Base-by-base conservation (phyloP, 2,797 vertebrate species). In the Spea hammondii region DNA sequence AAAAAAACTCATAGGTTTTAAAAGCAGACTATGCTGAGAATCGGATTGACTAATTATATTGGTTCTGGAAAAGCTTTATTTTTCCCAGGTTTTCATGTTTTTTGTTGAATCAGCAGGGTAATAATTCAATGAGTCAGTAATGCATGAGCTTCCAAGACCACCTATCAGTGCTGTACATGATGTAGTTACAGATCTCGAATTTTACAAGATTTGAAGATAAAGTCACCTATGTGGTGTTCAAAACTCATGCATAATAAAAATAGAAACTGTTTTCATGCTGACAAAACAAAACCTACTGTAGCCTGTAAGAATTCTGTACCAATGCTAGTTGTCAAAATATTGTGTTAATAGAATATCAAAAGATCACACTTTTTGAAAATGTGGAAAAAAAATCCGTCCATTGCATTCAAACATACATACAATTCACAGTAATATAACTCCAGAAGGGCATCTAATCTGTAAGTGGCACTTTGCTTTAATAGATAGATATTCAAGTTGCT, bases 211-310 rank as follows among this genome's bases (percentile, higher is more conserved):
- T 68, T 73, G 49, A 73, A 68, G 65, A 54, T 51, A 60, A 62
- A 62, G 9, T 59, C 69, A 64, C 57, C 44, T 44, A 32, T 50
- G 48, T 77, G 75, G 46, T 70, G 48, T 70, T 55, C 49, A 50
- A 62, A 70, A 55, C 55, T 77, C 55, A 77, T 69, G 67, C 75
- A 70, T 77, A 73, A 67, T 72, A 60, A 72, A 68, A 73, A 68
- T 17, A 73, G 47, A 9, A 51, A 60, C 51, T 14, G 66, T 32
- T 73, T 59, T 68, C 70, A 54, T 68, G 54, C 64, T 73, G 62
- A 2, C 47, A 67, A 73, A 13, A 72, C n/a, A 78, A 78, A 78
- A 66, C 11, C 5, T 72, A 65, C 59, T 17, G 32, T 17, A 62
- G 59, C 9, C 59, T 44, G 59, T 32, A 62, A 12, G 32, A 53